These are phyloP conservation scores for Bursaphelenchus okinawaensis DNA, from an alignment of 2,888 invertebrate genomes.

Conservation along the genomic window DNA sequence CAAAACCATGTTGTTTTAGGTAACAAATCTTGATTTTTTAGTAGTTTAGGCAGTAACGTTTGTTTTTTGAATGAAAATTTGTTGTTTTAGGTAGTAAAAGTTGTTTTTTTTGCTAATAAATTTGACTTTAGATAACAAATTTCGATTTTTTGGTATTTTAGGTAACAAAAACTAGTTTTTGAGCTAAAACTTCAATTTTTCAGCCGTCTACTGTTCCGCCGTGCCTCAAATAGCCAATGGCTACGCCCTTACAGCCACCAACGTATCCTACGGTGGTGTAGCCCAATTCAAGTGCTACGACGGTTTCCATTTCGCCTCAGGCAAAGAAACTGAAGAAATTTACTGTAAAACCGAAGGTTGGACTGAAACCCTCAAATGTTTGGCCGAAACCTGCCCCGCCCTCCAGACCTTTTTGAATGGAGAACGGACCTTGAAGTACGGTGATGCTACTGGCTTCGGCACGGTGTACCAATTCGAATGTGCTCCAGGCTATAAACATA, in stretches of 20 bases:
- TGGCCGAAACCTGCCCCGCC: conserved; percentile 54
- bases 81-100: too few relatives aligned
- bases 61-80: too few relatives aligned
- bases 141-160: background rate
- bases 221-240: conserved; percentile 96
- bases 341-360: conserved; percentile 55
- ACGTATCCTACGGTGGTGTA: conserved; percentile 84
- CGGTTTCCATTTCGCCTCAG: conserved; percentile 76
- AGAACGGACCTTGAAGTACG: conserved; percentile 47
- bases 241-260: conserved; percentile 87
- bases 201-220: conserved; percentile 77
- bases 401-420: conserved; percentile 50
- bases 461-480: conserved; percentile 55
- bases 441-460: conserved; percentile 57
- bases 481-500: conserved; percentile 48
- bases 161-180: background rate
- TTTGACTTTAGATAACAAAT: background rate
- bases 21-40: too few relatives aligned
- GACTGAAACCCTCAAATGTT: conserved; percentile 50
- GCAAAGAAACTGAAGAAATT: conserved; percentile 59
- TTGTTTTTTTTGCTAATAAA: background rate
- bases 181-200: too few relatives aligned
- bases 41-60: too few relatives aligned
- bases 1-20: too few relatives aligned
- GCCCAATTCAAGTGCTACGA: conserved; percentile 95